These are phyloP conservation scores for Taxidea taxus DNA, from an alignment of 2,113 vertebrate species.

Conservation along the genomic window DNA sequence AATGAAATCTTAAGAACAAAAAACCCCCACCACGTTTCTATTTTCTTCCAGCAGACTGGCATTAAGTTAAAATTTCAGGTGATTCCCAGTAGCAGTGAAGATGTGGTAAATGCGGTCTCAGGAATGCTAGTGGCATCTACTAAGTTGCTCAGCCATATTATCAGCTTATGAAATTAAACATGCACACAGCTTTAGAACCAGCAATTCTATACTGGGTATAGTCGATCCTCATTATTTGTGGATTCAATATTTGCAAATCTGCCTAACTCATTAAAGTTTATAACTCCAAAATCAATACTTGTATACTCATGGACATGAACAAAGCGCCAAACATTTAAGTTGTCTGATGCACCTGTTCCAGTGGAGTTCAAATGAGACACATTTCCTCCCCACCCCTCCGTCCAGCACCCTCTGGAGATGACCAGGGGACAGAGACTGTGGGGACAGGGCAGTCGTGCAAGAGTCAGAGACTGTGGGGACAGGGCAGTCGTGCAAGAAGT, in stretches of 20 bases:
- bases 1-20: not conserved
- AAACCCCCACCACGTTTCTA: not conserved
- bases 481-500: not conserved
- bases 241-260: not conserved
- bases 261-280: not conserved
- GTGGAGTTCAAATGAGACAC: not conserved
- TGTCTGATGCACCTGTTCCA: not conserved
- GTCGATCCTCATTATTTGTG: not conserved
- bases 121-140: not conserved
- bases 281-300: not conserved
- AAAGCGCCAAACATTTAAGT: not conserved
- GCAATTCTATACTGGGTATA: not conserved
- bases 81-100: not conserved
- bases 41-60: not conserved
- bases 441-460: not conserved
- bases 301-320: not conserved
- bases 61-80: not conserved
- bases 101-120: not conserved
- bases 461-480: too few relatives aligned
- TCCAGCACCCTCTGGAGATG: not conserved
- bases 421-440: not conserved
- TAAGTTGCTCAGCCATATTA: not conserved
- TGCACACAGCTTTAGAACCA: not conserved
- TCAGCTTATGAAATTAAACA: not conserved
- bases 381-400: accelerated